Percentiles rank a stretch among this genome's conserved stretches.
phyloP scores from a whole-genome alignment of 2,888 invertebrate species.

The Lasiommata megera region DNA sequence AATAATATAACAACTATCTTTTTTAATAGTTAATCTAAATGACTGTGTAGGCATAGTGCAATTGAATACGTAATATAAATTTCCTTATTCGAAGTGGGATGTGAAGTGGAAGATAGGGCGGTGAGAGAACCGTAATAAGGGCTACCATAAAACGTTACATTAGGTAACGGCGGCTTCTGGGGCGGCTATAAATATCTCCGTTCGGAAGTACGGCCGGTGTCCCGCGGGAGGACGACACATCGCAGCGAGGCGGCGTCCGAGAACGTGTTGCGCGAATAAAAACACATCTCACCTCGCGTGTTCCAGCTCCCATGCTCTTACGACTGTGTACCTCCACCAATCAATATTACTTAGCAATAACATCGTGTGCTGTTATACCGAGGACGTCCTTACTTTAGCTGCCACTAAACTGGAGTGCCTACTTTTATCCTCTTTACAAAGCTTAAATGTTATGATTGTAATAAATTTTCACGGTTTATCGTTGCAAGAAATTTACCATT shows the following conservation, averaged over 20 bases:
- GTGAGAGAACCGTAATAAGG: slow-evolving; percentile 73
- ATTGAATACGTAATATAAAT: slow-evolving; percentile 60
- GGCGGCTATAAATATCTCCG: slow-evolving; percentile 80
- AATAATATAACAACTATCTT: slow-evolving; percentile 7
- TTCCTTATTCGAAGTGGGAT: slow-evolving; percentile 45
- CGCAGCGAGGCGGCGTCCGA: slow-evolving; percentile 59
- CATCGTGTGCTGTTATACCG: slow-evolving; percentile 53
- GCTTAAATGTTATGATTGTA: background rate
- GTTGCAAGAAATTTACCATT: background rate
- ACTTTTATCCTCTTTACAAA: slow-evolving; percentile 23
- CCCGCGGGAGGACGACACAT: slow-evolving; percentile 75
- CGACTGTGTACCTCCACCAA: slow-evolving; percentile 53
- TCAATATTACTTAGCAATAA: slow-evolving; percentile 75
- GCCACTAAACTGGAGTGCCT: slow-evolving; percentile 33
- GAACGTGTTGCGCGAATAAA: slow-evolving; percentile 78
- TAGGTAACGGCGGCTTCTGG: slow-evolving; percentile 80
- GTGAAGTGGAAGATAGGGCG: slow-evolving; percentile 42
- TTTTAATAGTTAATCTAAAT: slow-evolving; percentile 3
- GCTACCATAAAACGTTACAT: slow-evolving; percentile 80
- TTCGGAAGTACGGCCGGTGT: slow-evolving; percentile 77
- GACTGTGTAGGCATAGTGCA: slow-evolving; percentile 1
- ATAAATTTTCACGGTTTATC: background rate
- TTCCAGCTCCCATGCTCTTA: slow-evolving; percentile 33
- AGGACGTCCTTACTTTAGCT: slow-evolving; percentile 54
- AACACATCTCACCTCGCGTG: slow-evolving; percentile 67